These are phyloP conservation scores for Dascyllus trimaculatus DNA, from an alignment of 2,113 vertebrate genomes.

Conservation along the genomic window DNA sequence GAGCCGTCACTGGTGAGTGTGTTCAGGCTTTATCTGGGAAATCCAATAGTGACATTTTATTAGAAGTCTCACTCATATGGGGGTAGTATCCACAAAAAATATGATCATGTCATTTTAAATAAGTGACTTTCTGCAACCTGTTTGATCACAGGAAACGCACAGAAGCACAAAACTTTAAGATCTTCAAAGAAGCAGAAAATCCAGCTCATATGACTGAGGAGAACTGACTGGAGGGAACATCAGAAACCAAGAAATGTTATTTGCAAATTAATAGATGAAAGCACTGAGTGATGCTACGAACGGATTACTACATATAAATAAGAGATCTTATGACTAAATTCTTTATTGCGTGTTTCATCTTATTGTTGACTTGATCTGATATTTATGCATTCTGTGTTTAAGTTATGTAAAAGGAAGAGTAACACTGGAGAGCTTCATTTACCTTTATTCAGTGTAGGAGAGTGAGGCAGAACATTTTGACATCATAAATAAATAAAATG, in stretches of 20 bases:
- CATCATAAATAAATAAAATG: constrained; percentile 42
- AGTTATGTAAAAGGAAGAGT: constrained; percentile 25
- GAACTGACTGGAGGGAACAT: neutral
- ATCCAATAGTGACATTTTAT: neutral
- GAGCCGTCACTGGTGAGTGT: constrained; percentile 68
- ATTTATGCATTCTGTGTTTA: constrained; percentile 22
- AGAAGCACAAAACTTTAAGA: constrained; percentile 73
- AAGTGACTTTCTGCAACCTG: neutral
- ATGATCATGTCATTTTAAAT: neutral
- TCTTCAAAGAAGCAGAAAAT: neutral
- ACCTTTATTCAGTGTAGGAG: constrained; percentile 59
- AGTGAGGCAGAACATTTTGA: constrained; percentile 55
- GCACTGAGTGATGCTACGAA: neutral
- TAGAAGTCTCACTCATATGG: neutral
- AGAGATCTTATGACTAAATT: neutral
- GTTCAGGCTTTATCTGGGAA: neutral
- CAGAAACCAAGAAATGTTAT: neutral
- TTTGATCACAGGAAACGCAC: constrained; percentile 75
- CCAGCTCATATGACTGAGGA: constrained; percentile 4
- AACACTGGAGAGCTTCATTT: constrained; percentile 6
- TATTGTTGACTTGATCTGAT: neutral
- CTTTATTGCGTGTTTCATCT: neutral
- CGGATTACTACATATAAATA: neutral
- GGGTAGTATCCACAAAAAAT: neutral
- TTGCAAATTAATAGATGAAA: neutral